Percentiles rank a stretch among this genome's conserved stretches.
Conservation (phyloP, 2,113 vertebrate genomes). For the Sylvilagus bachmani region DNA sequence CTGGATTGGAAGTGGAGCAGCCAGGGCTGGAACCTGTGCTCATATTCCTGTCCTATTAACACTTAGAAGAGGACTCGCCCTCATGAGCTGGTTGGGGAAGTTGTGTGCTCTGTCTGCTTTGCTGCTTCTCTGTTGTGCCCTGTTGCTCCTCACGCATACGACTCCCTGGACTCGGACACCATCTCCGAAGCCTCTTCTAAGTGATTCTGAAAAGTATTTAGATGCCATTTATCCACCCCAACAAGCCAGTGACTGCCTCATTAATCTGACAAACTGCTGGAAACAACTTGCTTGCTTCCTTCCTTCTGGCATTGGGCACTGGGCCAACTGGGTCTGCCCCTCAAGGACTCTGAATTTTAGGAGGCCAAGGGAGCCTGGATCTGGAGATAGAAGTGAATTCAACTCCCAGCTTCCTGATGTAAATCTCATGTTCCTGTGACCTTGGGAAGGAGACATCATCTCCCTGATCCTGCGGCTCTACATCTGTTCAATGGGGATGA, state of each 20-base stretch:
- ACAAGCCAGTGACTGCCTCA: constrained; percentile 64
- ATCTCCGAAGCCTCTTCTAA: constrained; percentile 36
- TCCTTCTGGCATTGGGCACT: neutral
- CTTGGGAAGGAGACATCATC: neutral
- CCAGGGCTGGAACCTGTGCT: too few relatives aligned
- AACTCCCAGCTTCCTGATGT: neutral
- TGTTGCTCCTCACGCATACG: neutral
- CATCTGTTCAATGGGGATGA: neutral
- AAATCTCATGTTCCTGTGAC: neutral
- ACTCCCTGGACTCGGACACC: neutral
- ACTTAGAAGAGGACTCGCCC: neutral
- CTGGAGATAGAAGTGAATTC: neutral
- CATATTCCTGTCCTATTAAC: neutral
- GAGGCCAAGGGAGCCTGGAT: neutral
- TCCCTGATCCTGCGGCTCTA: neutral
- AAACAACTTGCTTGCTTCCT: constrained; percentile 35
- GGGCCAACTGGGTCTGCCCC: neutral
- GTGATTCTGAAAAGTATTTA: constrained; percentile 67
- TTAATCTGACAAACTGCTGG: constrained; percentile 66
- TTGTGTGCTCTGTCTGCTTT: neutral
- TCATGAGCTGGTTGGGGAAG: neutral
- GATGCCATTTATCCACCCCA: constrained; percentile 59
- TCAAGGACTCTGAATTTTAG: constrained; percentile 34
- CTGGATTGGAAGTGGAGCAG: too few relatives aligned
- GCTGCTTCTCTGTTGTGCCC: neutral